Evolutionary conservation across 2,797 vertebrate genomes (phyloP), one percentile per base, ranked within the genome.

Genomic region (Peromyscus eremicus): DNA sequence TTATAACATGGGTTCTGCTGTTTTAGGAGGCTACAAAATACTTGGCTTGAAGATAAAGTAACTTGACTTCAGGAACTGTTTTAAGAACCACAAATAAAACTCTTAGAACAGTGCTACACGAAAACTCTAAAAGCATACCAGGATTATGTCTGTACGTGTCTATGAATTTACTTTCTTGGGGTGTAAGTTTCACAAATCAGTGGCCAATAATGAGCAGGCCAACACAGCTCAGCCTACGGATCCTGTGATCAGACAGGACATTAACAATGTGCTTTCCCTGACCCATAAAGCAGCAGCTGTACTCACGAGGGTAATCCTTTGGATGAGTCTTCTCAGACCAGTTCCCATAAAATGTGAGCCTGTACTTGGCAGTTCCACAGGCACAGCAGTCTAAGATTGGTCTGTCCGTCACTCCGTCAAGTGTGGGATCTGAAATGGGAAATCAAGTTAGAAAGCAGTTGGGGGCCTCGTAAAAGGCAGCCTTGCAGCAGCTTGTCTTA

Each of bases 301-400:
- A 99, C 99, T 99, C 97, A 99, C 99, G 99, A 95, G 99, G 99
- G 89, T 99, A 99, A 97, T 99, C 99, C 98, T 99, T 99, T 27
- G 99, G 99, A 96, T 99, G 99, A 0, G 99, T 98, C 98, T 99
- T 99, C 98, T 99, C 99, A 0, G 99, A 99, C 99, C 99, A 99
- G 97, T 99, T 99, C 43, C 99, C 99, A 43, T 99, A 99, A 98
- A 99, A 99, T 2, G 99, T 99, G 96, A 99, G 98, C 93, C 99
- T 99, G 98, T 99, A 99, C 97, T 99, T 99, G 97, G 99, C 99
- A 8, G 99, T 99, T 90, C 99, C 99, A 96, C 99, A 99, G 83
- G 99, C 99, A 12, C 99, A 99, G 92, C 99, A 99, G 81, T 99
- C 99, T 17, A 99, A 91, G 95, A 99, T 99, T 0, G 99, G 99